A percentile compares a stretch with the other conserved stretches of the same genome.
phyloP scores from a whole-genome alignment of 1,140 invertebrate species.

The Nasonia vitripennis region DNA sequence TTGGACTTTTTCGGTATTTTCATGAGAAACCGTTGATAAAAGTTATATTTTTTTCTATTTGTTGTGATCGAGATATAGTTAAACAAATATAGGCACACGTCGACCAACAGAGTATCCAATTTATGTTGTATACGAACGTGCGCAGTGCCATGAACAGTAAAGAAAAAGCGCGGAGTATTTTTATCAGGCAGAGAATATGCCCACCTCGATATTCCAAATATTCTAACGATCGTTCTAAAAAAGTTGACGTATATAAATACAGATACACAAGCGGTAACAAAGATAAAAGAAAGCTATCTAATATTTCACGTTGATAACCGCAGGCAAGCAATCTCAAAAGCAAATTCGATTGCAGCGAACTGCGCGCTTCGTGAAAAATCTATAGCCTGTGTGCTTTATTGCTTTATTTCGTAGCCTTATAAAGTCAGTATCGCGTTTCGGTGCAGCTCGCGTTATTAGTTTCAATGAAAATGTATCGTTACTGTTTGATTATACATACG shows the following conservation, averaged over 20 bases:
- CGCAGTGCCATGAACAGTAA: background rate
- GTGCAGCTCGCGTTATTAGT: background rate
- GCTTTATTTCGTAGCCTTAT: background rate
- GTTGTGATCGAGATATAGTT: no score
- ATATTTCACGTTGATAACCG: background rate
- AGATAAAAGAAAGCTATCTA: background rate
- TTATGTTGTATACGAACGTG: background rate
- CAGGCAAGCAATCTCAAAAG: background rate
- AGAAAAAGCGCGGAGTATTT: background rate
- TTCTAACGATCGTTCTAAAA: background rate
- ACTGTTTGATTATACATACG: no score
- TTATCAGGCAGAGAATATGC: background rate
- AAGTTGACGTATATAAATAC: background rate
- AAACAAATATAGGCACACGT: background rate
- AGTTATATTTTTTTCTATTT: background rate
- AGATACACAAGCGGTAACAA: background rate
- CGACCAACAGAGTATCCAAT: background rate
- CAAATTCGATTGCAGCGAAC: background rate
- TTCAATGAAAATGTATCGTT: no score
- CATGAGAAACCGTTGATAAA: background rate
- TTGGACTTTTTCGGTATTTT: background rate
- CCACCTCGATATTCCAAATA: background rate
- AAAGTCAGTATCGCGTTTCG: background rate
- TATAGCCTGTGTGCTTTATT: background rate
- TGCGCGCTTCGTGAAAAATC: background rate